phyloP scores from a whole-genome alignment of 2,888 invertebrate genomes.

The Nomada goodeniana region DNA sequence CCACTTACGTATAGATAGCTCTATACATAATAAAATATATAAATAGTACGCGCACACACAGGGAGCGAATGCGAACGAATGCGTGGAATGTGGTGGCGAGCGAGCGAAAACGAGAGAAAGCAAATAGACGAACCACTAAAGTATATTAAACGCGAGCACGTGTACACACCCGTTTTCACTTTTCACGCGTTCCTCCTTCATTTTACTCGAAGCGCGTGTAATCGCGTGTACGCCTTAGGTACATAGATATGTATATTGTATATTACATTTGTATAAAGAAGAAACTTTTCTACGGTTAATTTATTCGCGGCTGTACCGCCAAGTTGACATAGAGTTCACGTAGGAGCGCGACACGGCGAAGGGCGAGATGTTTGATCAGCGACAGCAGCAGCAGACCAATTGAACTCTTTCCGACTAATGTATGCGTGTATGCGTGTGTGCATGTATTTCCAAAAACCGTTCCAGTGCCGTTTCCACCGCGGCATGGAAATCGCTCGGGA shows the following conservation, averaged over 20 bases:
- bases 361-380: conserved; percentile 53
- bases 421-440: no score
- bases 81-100: conserved; percentile 16
- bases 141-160: conserved; percentile 58
- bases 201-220: conserved; percentile 43
- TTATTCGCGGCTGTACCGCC: conserved; percentile 83
- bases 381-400: neutral
- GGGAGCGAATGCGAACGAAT: conserved; percentile 36
- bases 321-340: conserved; percentile 68
- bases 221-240: conserved; percentile 59
- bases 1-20: conserved; percentile 81
- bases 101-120: conserved; percentile 21
- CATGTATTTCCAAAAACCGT: neutral
- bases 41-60: conserved; percentile 71
- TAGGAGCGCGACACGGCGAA: conserved; percentile 17
- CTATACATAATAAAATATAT: conserved; percentile 82
- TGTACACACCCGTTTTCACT: conserved; percentile 28
- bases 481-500: conserved; percentile 5
- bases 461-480: conserved; percentile 12
- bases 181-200: conserved; percentile 1
- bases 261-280: conserved; percentile 84
- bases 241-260: conserved; percentile 81
- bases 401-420: no score
- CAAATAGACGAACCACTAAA: conserved; percentile 46
- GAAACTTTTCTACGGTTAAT: conserved; percentile 83